A percentile compares a stretch with the other conserved stretches of the same genome.
These are phyloP conservation scores for Lipophrys pholis DNA, from an alignment of 2,113 vertebrate genomes.

Conservation along the genomic window DNA sequence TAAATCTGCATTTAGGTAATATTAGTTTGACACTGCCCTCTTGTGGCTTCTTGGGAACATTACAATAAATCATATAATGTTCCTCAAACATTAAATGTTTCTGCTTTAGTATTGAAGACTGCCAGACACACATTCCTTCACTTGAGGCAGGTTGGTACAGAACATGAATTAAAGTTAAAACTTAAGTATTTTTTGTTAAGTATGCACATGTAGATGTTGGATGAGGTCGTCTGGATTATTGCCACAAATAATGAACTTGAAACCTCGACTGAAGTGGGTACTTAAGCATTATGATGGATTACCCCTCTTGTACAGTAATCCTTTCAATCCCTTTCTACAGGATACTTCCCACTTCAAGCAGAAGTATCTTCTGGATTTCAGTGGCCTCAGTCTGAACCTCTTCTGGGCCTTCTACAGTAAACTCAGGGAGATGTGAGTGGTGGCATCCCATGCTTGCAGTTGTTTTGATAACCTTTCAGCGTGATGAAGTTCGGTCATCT, in stretches of 20 bases:
- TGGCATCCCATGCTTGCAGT: background rate
- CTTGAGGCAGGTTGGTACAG: too few relatives aligned
- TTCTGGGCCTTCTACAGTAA: slow-evolving; percentile 97
- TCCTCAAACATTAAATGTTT: background rate
- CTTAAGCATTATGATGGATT: too few relatives aligned
- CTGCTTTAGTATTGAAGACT: background rate
- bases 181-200: too few relatives aligned
- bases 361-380: slow-evolving; percentile 92
- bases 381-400: slow-evolving; percentile 88
- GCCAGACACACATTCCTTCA: background rate
- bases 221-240: too few relatives aligned
- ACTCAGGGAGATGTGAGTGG: slow-evolving; percentile 91
- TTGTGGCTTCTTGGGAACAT: background rate
- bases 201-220: too few relatives aligned
- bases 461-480: background rate
- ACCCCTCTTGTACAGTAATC: too few relatives aligned
- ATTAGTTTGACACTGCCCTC: background rate
- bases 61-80: background rate
- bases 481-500: background rate
- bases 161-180: too few relatives aligned
- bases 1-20: too few relatives aligned
- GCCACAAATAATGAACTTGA: too few relatives aligned
- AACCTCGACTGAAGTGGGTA: too few relatives aligned
- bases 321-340: slow-evolving; percentile 77
- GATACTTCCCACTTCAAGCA: slow-evolving; percentile 90